Conservation (phyloP, 2,888 invertebrate species). For the Sylvicola cinctus region DNA sequence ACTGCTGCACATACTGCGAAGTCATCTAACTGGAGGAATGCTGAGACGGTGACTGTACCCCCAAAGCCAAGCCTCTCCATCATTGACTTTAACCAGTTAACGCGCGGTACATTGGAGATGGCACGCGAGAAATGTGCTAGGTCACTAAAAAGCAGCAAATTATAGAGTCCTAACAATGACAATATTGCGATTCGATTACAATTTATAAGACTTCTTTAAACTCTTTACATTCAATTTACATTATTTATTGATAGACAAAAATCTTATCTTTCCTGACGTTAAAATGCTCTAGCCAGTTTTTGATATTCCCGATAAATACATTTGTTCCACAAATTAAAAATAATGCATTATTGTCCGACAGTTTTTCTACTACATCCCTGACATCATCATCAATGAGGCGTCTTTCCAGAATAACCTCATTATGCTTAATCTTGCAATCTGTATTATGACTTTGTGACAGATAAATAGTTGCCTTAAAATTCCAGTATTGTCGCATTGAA, state of each 20-base stretch:
- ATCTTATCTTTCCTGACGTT: too few relatives aligned
- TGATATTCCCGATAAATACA: too few relatives aligned
- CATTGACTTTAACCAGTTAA: conserved; percentile 50
- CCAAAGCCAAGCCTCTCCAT: conserved; percentile 45
- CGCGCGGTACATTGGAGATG: conserved; percentile 34
- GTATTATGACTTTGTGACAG: conserved; percentile 24
- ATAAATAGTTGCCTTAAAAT: conserved; percentile 45
- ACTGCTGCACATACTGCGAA: conserved; percentile 4
- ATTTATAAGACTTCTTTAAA: too few relatives aligned
- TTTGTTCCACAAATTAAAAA: neutral
- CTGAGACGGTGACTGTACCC: conserved; percentile 21
- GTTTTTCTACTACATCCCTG: neutral
- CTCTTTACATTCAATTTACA: too few relatives aligned
- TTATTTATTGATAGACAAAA: too few relatives aligned
- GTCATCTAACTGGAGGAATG: conserved; percentile 1
- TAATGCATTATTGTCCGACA: neutral
- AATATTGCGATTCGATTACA: too few relatives aligned
- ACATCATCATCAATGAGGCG: conserved; percentile 6
- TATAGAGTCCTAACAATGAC: too few relatives aligned
- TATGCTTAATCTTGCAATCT: conserved; percentile 13
- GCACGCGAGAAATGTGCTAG: conserved; percentile 14
- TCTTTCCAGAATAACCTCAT: conserved; percentile 11
- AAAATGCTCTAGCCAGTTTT: too few relatives aligned
- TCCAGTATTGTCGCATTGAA: conserved; percentile 42
- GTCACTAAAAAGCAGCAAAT: neutral